phyloP scores from a whole-genome alignment of 2,888 invertebrate genomes.

The Himalopsyche tibetana region DNA sequence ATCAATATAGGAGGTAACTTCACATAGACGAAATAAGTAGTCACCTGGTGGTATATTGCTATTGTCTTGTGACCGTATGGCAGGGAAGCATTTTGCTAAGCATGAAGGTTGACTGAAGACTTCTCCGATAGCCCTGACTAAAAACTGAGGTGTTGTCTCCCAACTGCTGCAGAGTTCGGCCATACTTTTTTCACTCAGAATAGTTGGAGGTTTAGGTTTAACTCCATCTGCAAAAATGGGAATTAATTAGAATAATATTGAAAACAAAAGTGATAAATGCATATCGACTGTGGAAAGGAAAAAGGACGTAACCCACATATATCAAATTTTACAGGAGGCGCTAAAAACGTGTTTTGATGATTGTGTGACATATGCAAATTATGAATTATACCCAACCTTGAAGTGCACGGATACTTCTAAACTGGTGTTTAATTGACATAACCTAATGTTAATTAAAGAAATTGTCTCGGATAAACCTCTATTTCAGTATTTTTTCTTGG shows the following conservation, averaged over 20 bases:
- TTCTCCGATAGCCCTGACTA: constrained; percentile 86
- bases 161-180: constrained; percentile 86
- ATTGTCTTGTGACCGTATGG: constrained; percentile 70
- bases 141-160: constrained; percentile 81
- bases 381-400: too few species aligned
- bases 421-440: too few species aligned
- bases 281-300: too few species aligned
- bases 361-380: too few species aligned
- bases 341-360: too few species aligned
- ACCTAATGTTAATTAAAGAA: too few species aligned
- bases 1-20: too few species aligned
- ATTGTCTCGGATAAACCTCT: too few species aligned
- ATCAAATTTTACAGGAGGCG: too few species aligned
- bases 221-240: constrained; percentile 46
- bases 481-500: too few species aligned
- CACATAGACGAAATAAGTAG: background rate
- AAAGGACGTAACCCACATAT: too few species aligned
- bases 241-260: background rate
- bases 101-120: constrained; percentile 82
- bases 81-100: constrained; percentile 84
- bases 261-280: background rate
- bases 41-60: constrained; percentile 74
- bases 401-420: too few species aligned
- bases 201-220: constrained; percentile 68
- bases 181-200: constrained; percentile 86